Evolutionary conservation across 1,140 invertebrate species (phyloP), one percentile per base, ranked within the genome.

Genomic region (Teleogryllus occipitalis): DNA sequence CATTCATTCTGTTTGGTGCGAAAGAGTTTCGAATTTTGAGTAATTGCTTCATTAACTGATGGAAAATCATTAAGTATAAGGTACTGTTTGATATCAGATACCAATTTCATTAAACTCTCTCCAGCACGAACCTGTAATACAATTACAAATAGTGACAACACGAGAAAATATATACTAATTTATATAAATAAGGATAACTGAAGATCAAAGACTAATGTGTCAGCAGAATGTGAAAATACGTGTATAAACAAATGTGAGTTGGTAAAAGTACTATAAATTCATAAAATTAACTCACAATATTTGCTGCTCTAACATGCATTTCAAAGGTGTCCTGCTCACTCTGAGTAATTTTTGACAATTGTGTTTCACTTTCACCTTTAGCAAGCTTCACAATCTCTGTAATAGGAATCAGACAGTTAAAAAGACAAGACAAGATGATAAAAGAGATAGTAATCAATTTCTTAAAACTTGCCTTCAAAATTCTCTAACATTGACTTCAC

Each of bases 401-500:
- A 89, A 90, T n/a, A 22, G 27, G 84, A 81, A 79, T 82, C 27
- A 82, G 81, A 82, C 75, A 81, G 78, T 74, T 22, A 81, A 79
- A 81, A 79, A 79, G 79, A 15, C 54, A 80, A 75, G 65, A 76
- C 14, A 78, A 8, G 78, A 47, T 78, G 48, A 27, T 47, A 78
- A 80, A 76, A 73, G n/a, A 46, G n/a, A 21, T 76, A 5, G 18
- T 47, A 18, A 39, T 18, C 2, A 14, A 65, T 3, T 14, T 65
- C 10, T 65, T 65, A 65, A 65, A 65, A 65, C 78, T 84, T 89
- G 96, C 95, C 95, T 91, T 95, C 93, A 87, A 97, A 98, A 87
- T 98, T 98, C 86, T 98, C 97, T 49, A 97, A 85, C 95, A 99
- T 98, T 78, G 96, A 97, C 87, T 96, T 97, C 0, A 98, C 93